phyloP scores from a whole-genome alignment of 2,888 invertebrate species.

The Thecophora atra region DNA sequence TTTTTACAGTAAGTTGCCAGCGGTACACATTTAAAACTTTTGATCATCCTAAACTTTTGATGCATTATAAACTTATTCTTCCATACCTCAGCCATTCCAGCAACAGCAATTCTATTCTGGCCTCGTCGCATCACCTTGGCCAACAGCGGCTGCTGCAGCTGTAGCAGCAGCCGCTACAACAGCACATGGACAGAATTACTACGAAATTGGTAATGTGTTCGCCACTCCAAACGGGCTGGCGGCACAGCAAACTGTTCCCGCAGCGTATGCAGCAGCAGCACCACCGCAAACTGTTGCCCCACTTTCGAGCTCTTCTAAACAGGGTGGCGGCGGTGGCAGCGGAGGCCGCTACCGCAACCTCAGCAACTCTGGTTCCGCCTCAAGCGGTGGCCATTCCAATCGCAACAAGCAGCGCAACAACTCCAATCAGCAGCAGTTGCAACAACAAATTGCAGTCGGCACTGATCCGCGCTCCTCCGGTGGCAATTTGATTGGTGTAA shows the following conservation, averaged over 20 bases:
- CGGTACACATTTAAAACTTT: neutral
- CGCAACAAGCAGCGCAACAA: constrained; percentile 60
- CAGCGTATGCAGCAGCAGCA: constrained; percentile 56
- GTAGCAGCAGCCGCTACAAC: constrained; percentile 65
- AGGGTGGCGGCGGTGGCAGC: constrained; percentile 52
- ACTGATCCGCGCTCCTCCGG: constrained; percentile 37
- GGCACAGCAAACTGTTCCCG: constrained; percentile 72
- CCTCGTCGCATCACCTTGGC: constrained; percentile 69
- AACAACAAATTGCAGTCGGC: constrained; percentile 41
- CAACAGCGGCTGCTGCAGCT: constrained; percentile 62
- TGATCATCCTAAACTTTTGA: neutral
- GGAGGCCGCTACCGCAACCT: constrained; percentile 59
- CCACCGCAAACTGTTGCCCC: constrained; percentile 55
- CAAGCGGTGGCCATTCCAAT: constrained; percentile 50
- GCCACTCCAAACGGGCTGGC: constrained; percentile 77
- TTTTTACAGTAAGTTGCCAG: constrained; percentile 70
- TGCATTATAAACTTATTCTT: neutral
- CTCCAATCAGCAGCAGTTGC: constrained; percentile 45
- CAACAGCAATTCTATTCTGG: constrained; percentile 74
- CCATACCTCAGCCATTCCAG: constrained; percentile 68
- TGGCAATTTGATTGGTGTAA: constrained; percentile 52
- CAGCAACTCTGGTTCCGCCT: constrained; percentile 52
- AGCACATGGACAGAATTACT: constrained; percentile 69
- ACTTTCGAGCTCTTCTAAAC: constrained; percentile 53
- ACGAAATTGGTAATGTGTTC: constrained; percentile 76